Conservation (phyloP, 2,888 invertebrate species). For the Xylota segnis region DNA sequence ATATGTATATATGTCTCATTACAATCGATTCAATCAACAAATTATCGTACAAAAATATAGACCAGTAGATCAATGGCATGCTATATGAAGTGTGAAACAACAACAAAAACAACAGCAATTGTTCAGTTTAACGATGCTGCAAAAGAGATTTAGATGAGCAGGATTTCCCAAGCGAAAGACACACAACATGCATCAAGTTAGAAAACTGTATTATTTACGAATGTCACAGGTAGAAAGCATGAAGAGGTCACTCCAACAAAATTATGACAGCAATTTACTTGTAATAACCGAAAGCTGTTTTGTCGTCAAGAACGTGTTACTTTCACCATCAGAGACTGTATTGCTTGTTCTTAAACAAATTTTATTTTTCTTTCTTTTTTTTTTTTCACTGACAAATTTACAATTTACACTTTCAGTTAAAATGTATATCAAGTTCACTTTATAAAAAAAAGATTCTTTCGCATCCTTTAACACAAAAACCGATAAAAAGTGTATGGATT, state of each 20-base stretch:
- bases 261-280: conserved; percentile 65
- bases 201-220: conserved; percentile 41
- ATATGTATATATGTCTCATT: conserved; percentile 37
- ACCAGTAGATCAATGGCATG: conserved; percentile 79
- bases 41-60: conserved; percentile 76
- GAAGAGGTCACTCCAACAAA: conserved; percentile 42
- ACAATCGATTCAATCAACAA: conserved; percentile 45
- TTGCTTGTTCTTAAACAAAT: conserved; percentile 60
- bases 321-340: conserved; percentile 66
- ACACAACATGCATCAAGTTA: conserved; percentile 7
- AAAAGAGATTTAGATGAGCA: conserved; percentile 20
- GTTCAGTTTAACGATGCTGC: conserved; percentile 14
- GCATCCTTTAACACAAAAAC: conserved; percentile 40
- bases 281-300: conserved; percentile 54
- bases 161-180: background rate
- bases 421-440: conserved; percentile 47
- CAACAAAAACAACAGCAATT: conserved; percentile 28
- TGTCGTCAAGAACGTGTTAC: conserved; percentile 60
- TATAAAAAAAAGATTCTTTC: conserved; percentile 44
- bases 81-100: conserved; percentile 26
- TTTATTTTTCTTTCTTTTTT: conserved; percentile 36
- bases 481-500: conserved; percentile 35
- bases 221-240: conserved; percentile 63
- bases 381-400: conserved; percentile 54
- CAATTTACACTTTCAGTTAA: conserved; percentile 45